Conservation (phyloP, 2,113 vertebrate species). For the Passer montanus region DNA sequence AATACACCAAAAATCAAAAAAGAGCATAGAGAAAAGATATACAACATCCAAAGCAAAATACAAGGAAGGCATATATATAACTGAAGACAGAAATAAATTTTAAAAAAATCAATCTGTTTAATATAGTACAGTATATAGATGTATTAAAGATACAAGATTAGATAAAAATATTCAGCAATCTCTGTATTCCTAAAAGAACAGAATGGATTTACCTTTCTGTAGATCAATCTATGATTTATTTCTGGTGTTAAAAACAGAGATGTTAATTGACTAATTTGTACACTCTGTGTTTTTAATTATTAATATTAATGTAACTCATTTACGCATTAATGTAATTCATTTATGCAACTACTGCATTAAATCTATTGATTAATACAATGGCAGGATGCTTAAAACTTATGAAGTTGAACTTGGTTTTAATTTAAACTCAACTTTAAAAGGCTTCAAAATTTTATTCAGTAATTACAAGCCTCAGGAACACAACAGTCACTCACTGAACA, state of each 20-base stretch:
- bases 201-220: neutral
- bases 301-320: neutral
- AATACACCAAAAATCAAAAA: neutral
- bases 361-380: neutral
- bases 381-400: neutral
- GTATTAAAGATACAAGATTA: neutral
- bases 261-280: neutral
- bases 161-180: neutral
- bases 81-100: neutral
- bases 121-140: neutral
- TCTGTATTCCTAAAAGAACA: neutral
- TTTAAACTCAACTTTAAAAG: neutral
- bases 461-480: neutral
- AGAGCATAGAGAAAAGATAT: rapidly evolving
- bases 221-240: neutral
- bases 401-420: neutral
- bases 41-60: neutral
- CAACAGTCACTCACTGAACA: neutral
- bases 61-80: neutral
- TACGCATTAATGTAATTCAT: neutral
- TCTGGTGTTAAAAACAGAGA: neutral
- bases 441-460: neutral
- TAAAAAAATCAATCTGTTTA: neutral
- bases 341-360: neutral
- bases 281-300: neutral